Conservation (phyloP, 64 coral and sea anemone genomes). For the Montipora sp. region DNA sequence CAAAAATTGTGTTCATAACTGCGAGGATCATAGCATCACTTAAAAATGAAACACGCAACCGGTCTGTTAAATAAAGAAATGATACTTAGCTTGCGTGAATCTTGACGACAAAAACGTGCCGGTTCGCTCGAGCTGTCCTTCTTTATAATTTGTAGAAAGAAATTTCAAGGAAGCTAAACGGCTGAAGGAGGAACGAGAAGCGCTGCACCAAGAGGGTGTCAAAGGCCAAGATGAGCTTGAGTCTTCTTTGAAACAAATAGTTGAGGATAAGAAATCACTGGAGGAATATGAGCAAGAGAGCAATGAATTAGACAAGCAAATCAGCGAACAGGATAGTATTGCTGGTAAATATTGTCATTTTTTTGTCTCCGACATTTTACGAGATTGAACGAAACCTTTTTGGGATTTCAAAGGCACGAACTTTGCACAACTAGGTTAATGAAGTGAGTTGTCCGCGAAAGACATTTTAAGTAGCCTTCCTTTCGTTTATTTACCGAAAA, state of each 20-base stretch:
- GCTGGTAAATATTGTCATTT: constrained; percentile 46
- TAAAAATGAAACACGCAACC: no score
- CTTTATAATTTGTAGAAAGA: constrained; percentile 57
- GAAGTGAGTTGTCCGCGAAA: no score
- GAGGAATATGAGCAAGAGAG: constrained; percentile 64
- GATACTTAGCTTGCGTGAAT: no score
- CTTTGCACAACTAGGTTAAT: no score
- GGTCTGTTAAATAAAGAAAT: no score
- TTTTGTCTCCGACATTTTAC: not conserved
- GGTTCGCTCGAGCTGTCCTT: not conserved
- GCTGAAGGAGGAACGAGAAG: constrained; percentile 81
- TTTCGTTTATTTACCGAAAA: no score
- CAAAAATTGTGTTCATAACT: no score
- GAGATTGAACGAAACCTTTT: no score
- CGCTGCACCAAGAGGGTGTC: constrained; percentile 56
- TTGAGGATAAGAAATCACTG: constrained; percentile 33
- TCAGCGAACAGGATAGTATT: constrained; percentile 61
- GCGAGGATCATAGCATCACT: no score
- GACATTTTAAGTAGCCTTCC: no score
- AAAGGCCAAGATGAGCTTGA: constrained; percentile 80
- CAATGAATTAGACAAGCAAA: constrained; percentile 24
- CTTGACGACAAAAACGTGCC: no score
- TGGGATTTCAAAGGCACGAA: no score
- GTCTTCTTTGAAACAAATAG: constrained; percentile 54
- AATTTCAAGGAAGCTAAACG: constrained; percentile 93